Conservation (phyloP, 2,797 vertebrate genomes). For the Mus caroli region DNA sequence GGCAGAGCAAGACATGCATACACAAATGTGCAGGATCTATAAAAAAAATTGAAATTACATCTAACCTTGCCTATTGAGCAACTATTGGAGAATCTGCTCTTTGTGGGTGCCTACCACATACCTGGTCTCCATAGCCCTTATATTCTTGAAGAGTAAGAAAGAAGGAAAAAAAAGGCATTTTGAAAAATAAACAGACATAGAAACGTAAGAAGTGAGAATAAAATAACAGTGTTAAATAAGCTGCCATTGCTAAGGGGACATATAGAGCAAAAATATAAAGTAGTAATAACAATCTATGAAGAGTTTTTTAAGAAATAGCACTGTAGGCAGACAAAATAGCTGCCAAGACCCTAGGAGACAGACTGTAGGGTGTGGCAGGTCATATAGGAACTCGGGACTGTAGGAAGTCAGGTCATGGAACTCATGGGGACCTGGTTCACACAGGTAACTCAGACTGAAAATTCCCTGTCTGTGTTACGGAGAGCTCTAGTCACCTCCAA, state of each 20-base stretch:
- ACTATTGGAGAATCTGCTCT: neutral
- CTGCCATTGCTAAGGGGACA: neutral
- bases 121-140: neutral
- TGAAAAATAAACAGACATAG: neutral
- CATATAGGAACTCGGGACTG: neutral
- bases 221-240: neutral
- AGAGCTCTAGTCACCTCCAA: too few relatives aligned
- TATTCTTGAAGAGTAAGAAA: neutral
- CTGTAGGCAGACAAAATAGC: neutral
- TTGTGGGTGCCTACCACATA: neutral
- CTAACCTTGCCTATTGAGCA: neutral
- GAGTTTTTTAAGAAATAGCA: neutral
- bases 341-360: neutral
- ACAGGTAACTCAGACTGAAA: neutral
- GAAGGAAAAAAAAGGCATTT: neutral
- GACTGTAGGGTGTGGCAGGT: fast-evolving
- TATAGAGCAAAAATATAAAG: neutral
- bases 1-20: fast-evolving
- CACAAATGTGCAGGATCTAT: neutral
- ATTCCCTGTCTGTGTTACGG: fast-evolving
- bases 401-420: neutral
- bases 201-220: neutral
- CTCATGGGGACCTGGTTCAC: neutral
- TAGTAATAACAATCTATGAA: neutral
- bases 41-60: neutral